phyloP scores from a whole-genome alignment of 1,140 invertebrate genomes.

The Drosophila obscura region DNA sequence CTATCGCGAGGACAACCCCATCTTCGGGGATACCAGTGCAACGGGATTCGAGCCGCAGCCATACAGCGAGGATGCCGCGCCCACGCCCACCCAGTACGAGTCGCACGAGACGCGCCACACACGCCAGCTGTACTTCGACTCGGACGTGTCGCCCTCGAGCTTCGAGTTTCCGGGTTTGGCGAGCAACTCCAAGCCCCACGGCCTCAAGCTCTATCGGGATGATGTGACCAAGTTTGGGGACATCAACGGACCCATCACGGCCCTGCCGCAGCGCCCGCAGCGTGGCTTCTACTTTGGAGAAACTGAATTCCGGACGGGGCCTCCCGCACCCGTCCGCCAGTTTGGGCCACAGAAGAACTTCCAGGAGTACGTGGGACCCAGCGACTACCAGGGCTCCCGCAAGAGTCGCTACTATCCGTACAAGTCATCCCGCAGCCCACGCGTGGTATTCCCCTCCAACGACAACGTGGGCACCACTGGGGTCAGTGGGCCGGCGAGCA shows the following conservation, averaged over 20 bases:
- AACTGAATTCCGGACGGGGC: conserved; percentile 71
- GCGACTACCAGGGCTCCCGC: conserved; percentile 70
- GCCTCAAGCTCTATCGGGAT: conserved; percentile 74
- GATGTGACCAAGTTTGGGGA: conserved; percentile 83
- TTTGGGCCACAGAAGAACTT: conserved; percentile 78
- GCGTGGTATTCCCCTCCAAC: conserved; percentile 86
- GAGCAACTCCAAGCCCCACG: conserved; percentile 75
- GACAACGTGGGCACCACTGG: conserved; percentile 84
- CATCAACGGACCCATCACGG: conserved; percentile 81
- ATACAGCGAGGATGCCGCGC: conserved; percentile 60
- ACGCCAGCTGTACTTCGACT: conserved; percentile 73
- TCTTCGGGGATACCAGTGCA: conserved; percentile 64
- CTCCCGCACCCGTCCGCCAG: conserved; percentile 57
- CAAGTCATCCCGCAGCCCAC: conserved; percentile 85
- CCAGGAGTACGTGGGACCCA: conserved; percentile 69
- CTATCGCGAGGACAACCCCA: conserved; percentile 81
- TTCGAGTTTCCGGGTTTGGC: conserved; percentile 77
- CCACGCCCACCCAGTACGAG: conserved; percentile 54
- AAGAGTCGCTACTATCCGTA: conserved; percentile 77
- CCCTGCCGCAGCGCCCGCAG: conserved; percentile 67
- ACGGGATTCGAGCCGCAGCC: conserved; percentile 55
- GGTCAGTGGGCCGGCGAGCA: conserved; percentile 66
- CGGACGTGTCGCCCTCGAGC: conserved; percentile 52
- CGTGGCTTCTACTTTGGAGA: conserved; percentile 75
- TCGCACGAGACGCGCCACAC: conserved; percentile 68